A percentile compares a stretch with the other conserved stretches of the same genome.
Conservation (phyloP, 1,140 invertebrate genomes). For the Procambarus clarkii region DNA sequence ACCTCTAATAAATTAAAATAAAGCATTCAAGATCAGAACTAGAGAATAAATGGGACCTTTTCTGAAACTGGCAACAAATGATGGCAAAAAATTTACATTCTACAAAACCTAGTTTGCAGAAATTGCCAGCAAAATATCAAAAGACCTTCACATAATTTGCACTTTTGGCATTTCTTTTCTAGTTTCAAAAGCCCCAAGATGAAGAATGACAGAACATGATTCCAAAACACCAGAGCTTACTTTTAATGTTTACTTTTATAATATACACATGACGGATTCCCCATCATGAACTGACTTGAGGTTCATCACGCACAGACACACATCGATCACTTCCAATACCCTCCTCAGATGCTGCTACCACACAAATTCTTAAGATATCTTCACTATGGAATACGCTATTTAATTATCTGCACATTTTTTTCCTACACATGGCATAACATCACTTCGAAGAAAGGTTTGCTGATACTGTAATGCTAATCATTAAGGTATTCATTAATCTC, state of each 20-base stretch:
- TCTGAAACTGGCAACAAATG: constrained; percentile 66
- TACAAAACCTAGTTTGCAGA: not conserved
- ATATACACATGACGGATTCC: too few relatives aligned
- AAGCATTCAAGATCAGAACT: constrained; percentile 5
- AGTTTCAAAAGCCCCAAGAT: too few relatives aligned
- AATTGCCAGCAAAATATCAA: not conserved
- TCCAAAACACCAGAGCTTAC: too few relatives aligned
- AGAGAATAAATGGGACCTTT: constrained; percentile 32
- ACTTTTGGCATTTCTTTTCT: too few relatives aligned
- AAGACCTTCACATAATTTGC: not conserved
- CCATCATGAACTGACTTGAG: too few relatives aligned
- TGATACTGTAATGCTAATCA: not conserved
- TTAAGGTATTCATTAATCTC: too few relatives aligned
- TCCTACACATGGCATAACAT: not conserved
- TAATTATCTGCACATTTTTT: not conserved
- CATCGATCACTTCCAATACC: too few relatives aligned
- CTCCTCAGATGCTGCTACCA: too few relatives aligned
- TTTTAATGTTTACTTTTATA: too few relatives aligned
- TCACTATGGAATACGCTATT: not conserved
- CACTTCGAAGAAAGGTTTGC: not conserved
- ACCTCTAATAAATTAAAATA: not conserved
- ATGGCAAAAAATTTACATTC: not conserved
- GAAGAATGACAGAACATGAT: too few relatives aligned
- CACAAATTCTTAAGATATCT: not conserved
- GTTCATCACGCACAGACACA: too few relatives aligned